Conservation (phyloP, 2,113 vertebrate species). For the Cochlearius cochlearius region DNA sequence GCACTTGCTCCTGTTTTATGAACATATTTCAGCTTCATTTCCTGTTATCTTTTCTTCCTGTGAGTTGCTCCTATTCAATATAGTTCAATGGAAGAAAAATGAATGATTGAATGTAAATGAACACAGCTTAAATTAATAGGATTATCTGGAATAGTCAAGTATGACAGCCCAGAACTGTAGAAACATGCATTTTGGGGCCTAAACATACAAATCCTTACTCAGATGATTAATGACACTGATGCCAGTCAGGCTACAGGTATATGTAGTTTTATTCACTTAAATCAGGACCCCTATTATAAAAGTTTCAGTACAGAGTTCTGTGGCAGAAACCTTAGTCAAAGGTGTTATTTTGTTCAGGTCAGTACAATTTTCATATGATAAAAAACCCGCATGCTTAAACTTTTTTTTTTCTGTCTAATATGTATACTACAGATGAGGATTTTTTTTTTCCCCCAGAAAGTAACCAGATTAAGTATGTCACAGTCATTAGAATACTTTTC, state of each 20-base stretch:
- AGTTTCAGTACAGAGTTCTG: neutral
- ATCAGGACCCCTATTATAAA: neutral
- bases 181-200: neutral
- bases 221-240: neutral
- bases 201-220: neutral
- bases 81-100: neutral
- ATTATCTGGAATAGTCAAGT: neutral
- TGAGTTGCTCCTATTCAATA: neutral
- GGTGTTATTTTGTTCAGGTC: neutral
- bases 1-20: neutral
- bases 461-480: neutral
- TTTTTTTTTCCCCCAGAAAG: neutral
- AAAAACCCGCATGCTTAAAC: neutral
- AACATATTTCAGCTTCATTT: neutral
- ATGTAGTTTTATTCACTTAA: neutral
- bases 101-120: neutral
- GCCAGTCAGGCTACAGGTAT: neutral
- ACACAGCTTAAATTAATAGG: neutral
- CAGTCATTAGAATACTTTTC: neutral
- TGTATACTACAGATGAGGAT: rapidly evolving
- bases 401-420: neutral
- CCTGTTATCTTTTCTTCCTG: neutral
- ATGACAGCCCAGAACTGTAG: neutral
- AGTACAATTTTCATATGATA: neutral
- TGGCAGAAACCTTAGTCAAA: neutral